Evolutionary conservation across 2,797 vertebrate genomes (phyloP), one percentile per base, ranked within the genome.

Genomic region (Astyanax mexicanus): DNA sequence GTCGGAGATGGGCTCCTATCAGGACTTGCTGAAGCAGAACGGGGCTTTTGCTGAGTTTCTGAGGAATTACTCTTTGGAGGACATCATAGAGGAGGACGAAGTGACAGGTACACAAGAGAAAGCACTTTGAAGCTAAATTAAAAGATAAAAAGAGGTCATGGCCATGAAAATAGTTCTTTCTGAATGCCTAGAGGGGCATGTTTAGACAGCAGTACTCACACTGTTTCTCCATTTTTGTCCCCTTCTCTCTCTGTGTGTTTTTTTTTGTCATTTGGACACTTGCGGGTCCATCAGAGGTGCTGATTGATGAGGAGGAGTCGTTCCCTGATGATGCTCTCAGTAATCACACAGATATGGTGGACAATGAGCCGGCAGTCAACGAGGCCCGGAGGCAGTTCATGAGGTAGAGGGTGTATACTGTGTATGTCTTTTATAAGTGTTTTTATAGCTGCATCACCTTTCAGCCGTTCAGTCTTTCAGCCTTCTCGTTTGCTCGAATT

Each of bases 31-130:
- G 79, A 88, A 93, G 9, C 94, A 95, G 80, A 94, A 96, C 0
- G 93, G 95, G 5, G 89, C 94, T 69, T 99, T 99, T 10, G 95
- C 98, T 0, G 97, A 97, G 86, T 99, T 99, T 75, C 92, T 99
- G 72, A 89, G 90, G 38, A 99, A 96, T 91, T 98, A 97, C 12
- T 83, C 95, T 0, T 82, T 93, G 3, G 94, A 96, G 3, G 95
- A 97, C 72, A 82, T 90, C 0, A 9, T 86, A 0, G 93, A 96
- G 78, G 96, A 97, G 58, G 94, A 94, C 0, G 93, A 94, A 75
- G 84, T 86, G 19, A 88, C 86, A 10, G 90, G 81, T 84, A 62
- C 17, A 54, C n/a, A 6, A 17, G 11, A 17, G 52, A 9, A 35
- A 45, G 19, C 23, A 4, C 8, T 11, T 19, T 21, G 44, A 67